Conservation (phyloP, 2,888 invertebrate genomes). For the Netelia fuscicornis region DNA sequence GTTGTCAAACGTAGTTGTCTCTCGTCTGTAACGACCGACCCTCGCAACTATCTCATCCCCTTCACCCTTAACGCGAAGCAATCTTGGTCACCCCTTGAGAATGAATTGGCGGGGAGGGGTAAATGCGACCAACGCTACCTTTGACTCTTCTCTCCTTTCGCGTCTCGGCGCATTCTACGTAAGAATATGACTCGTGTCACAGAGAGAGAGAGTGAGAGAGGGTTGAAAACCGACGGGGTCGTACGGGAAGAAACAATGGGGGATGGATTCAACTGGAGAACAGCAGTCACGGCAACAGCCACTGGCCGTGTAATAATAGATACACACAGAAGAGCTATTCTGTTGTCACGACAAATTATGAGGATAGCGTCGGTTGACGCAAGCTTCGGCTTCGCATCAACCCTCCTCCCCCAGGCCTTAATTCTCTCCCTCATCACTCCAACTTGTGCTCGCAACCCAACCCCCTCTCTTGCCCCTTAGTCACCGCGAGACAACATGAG, state of each 20-base stretch:
- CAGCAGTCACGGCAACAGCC: conserved; percentile 31
- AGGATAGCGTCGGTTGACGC: conserved; percentile 46
- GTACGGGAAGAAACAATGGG: neutral
- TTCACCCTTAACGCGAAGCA: neutral
- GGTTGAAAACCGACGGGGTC: neutral
- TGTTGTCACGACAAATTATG: conserved; percentile 48
- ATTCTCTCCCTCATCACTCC: conserved; percentile 50
- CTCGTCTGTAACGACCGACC: neutral
- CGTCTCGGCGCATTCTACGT: neutral
- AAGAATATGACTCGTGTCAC: conserved; percentile 3
- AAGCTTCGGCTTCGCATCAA: conserved; percentile 28
- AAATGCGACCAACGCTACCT: neutral
- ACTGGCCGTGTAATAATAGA: conserved; percentile 46
- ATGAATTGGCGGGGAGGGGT: neutral
- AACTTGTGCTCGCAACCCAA: neutral
- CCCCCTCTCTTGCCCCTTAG: too few relatives aligned
- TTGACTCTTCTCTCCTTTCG: neutral
- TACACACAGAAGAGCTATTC: conserved; percentile 40
- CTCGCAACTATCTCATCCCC: neutral
- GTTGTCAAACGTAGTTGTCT: neutral
- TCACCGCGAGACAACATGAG: conserved; percentile 8
- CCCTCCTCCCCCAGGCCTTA: conserved; percentile 19
- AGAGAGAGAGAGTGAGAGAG: neutral
- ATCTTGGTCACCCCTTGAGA: neutral
- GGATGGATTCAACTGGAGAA: conserved; percentile 21